Evolutionary conservation across 2,113 vertebrate genomes (phyloP).

Genomic region (Vulpes lagopus): DNA sequence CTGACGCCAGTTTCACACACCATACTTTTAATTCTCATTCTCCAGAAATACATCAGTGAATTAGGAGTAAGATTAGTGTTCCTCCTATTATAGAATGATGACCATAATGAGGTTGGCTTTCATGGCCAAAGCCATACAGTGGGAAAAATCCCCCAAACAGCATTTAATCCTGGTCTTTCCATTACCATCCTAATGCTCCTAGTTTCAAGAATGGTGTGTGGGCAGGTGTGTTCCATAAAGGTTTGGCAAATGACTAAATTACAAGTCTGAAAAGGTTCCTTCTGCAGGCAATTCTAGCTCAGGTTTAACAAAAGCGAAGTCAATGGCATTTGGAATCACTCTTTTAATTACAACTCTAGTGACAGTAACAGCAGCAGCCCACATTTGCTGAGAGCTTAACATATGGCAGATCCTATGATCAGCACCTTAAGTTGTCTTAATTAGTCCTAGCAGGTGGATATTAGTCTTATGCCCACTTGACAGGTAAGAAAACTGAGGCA

Average conservation of each 20-base stretch:
- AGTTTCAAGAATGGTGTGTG: not conserved
- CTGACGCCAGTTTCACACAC: too few relatives aligned
- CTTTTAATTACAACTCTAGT: accelerated
- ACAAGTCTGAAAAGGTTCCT: not conserved
- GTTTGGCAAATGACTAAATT: not conserved
- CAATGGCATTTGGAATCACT: not conserved
- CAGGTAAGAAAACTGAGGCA: not conserved
- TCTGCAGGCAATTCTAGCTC: not conserved
- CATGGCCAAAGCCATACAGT: not conserved
- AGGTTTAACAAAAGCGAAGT: not conserved
- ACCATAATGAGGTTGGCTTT: not conserved
- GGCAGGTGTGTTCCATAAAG: not conserved
- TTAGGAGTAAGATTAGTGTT: not conserved
- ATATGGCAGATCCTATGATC: accelerated
- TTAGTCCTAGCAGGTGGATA: too few relatives aligned
- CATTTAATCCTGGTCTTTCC: not conserved
- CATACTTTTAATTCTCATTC: not conserved
- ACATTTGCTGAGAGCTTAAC: accelerated
- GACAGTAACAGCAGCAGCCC: not conserved
- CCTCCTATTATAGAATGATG: not conserved
- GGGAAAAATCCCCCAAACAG: not conserved
- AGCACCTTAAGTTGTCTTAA: not conserved
- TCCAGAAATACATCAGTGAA: not conserved
- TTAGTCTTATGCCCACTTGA: not conserved
- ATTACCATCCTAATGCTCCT: not conserved